Conservation (phyloP, 2,113 vertebrate species). For the Corvus cornix region DNA sequence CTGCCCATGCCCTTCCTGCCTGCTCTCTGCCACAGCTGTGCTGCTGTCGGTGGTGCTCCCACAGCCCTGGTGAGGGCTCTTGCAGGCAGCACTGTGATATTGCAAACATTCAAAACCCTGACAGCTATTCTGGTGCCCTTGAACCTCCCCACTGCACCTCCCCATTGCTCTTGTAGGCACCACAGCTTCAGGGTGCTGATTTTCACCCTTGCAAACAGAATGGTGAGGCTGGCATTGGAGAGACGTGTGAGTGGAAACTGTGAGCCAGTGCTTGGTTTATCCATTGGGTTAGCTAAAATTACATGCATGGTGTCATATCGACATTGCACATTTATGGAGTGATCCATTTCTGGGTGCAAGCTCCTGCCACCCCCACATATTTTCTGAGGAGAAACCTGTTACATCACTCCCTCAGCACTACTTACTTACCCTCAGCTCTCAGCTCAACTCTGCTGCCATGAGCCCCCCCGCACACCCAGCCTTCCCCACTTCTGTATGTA, state of each 20-base stretch:
- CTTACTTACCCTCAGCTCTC: background rate
- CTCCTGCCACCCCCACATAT: background rate
- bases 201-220: background rate
- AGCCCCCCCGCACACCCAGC: accelerated
- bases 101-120: background rate
- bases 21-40: background rate
- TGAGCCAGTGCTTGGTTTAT: background rate
- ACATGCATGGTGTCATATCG: background rate
- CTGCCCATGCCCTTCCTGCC: background rate
- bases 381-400: background rate
- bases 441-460: background rate
- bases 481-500: background rate
- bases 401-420: background rate
- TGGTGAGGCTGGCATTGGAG: background rate
- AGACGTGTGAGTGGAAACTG: background rate
- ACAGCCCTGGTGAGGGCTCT: background rate
- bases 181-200: background rate
- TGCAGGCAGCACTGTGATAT: background rate
- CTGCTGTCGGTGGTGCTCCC: background rate
- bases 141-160: background rate
- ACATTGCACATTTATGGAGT: background rate
- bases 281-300: background rate
- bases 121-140: background rate
- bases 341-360: background rate
- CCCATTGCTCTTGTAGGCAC: background rate